A percentile compares a stretch with the other conserved stretches of the same genome.
These are phyloP conservation scores for Axinella damicornis DNA, from an alignment of 37 sponge, comb jelly and placozoan species.

Conservation along the genomic window DNA sequence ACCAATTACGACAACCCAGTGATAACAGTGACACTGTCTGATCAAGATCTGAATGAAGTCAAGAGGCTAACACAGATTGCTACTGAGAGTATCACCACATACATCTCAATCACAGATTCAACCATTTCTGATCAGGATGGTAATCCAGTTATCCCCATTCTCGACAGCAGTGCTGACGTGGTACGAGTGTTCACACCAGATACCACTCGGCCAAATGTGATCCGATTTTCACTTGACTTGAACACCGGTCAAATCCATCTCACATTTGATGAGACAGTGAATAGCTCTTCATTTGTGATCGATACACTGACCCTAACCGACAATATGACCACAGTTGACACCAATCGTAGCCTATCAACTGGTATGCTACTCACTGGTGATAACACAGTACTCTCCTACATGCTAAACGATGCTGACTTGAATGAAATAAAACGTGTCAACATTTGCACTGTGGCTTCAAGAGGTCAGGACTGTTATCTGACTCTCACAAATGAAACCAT, in stretches of 20 bases:
- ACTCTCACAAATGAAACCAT: conserved; percentile 55
- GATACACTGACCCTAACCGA: conserved; percentile 33
- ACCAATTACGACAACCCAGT: conserved; percentile 80
- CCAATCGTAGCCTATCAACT: conserved; percentile 17
- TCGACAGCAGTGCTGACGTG: background rate
- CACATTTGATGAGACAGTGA: conserved; percentile 87
- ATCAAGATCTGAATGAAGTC: conserved; percentile 74
- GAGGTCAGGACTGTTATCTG: conserved; percentile 82
- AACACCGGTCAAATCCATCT: conserved; percentile 73
- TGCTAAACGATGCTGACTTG: conserved; percentile 59
- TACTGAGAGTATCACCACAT: conserved; percentile 27
- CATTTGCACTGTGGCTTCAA: conserved; percentile 57
- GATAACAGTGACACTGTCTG: conserved; percentile 53
- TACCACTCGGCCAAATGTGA: conserved; percentile 67
- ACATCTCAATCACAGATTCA: conserved; percentile 46
- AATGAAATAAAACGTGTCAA: conserved; percentile 82
- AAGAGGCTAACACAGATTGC: conserved; percentile 76
- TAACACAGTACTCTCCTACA: conserved; percentile 59
- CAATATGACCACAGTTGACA: conserved; percentile 8
- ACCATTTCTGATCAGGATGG: conserved; percentile 69
- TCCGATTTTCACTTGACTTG: conserved; percentile 73
- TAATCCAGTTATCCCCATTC: conserved; percentile 64
- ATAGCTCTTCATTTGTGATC: conserved; percentile 59
- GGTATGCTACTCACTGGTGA: conserved; percentile 62
- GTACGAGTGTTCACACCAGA: conserved; percentile 65